Base-by-base conservation (phyloP, 2,113 vertebrate genomes). In the Mormyrus lacerda region DNA sequence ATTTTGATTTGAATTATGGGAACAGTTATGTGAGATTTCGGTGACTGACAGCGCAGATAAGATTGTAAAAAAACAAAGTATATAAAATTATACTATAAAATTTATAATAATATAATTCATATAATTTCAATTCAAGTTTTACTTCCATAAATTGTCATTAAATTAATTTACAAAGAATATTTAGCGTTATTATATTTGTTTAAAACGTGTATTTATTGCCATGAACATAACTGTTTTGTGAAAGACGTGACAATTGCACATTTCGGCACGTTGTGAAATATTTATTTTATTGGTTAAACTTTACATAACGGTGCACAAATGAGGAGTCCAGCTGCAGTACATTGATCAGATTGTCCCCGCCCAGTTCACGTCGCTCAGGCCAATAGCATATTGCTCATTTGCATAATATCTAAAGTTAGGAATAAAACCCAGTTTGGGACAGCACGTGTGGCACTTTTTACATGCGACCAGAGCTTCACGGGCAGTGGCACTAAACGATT, bases 351-450 rank as follows among this genome's bases (percentile, higher is more conserved):
- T 5, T 88, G 89, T 83, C 90, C 89, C 91, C 89, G 85, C 92
- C 83, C 94, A 92, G 90, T 94, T 93, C 90, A 55, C 8, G 45
- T 5, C 61, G 42, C 61, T 35, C 31, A 88, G 92, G 88, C 96
- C 95, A 96, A 96, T 96, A 91, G 65, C 3, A 88, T 51, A 3
- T 44, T 83, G 45, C 53, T 48, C 90, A 95, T 96, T 94, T 93
- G 94, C 95, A 95, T 95, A n/a, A 92, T 91, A 89, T 91, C 83
- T 93, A 27, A 48, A 85, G 83, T 55, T 73, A 35, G 76, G 87
- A 91, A 95, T 96, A 95, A 94, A 96, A 93, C 93, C 93, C 88
- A 42, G 94, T 91, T 90, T 89, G 90, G 88, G 91, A 92, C 92
- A 39, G 92, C 91, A 91, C 92, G 88, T 19, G 91, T 92, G 92